Evolutionary conservation across 1,140 invertebrate genomes (phyloP), one percentile per base, ranked within the genome.

Genomic region (Charaxes varanes): DNA sequence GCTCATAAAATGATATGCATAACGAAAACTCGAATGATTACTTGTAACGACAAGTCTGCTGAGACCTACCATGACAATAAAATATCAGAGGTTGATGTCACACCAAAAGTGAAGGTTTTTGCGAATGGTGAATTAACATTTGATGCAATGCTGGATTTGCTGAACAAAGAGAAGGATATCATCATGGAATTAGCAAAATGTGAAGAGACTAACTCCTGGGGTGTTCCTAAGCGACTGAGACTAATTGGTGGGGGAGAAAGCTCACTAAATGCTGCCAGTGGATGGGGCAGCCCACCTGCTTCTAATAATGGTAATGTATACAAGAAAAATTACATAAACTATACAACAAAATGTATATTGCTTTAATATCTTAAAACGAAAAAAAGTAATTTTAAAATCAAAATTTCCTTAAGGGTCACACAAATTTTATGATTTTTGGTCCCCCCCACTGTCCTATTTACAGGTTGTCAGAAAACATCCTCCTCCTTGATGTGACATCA

Each of bases 201-300:
- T 16, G 52, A 58, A 16, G 58, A 72, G 51, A 55, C 61, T 45
- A 65, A 79, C 65, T 84, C 59, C 34, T 91, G 88, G 90, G 89
- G 88, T 19, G 87, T 90, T 10, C 86, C 88, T 19, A 76, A 59
- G 12, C 72, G 84, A 16, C 63, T 91, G 43, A 86, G 91, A 35
- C 82, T 94, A n/a, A 81, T 86, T 24, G 92, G 92, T 26, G 92
- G 92, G 13, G 92, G 92, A 19, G 92, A 93, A 69, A 93, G 89
- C 72, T 92, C 92, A 12, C 86, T 93, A 28, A 93, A 91, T 66
- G 90, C 88, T 53, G 88, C 88, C 34, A 88, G 89, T 21, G 91
- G 90, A 42, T 93, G 92, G 91, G 91, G 90, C 24, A 88, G 90
- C 28, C 88, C 90, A 22, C 89, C 90, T 51, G 85, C 88, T 38